phyloP scores from a whole-genome alignment of 1,140 invertebrate genomes.

The Heliconius hermathena region DNA sequence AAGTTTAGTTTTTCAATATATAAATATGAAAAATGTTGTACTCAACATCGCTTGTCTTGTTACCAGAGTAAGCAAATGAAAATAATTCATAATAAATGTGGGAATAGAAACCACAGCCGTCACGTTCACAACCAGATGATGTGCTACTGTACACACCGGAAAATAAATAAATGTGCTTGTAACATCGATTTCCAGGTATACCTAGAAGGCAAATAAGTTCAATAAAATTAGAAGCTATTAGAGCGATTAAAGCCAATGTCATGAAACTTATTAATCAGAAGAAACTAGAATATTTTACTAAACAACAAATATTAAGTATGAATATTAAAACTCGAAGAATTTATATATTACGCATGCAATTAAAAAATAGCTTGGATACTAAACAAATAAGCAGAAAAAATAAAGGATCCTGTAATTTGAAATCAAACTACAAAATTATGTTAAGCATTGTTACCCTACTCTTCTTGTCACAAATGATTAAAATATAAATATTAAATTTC shows the following conservation, averaged over 20 bases:
- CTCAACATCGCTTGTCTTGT: too few species aligned
- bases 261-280: slow-evolving; percentile 61
- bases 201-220: slow-evolving; percentile 63
- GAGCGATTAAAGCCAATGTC: slow-evolving; percentile 58
- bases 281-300: slow-evolving; percentile 66
- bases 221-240: slow-evolving; percentile 66
- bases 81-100: too few species aligned
- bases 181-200: slow-evolving; percentile 49
- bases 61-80: too few species aligned
- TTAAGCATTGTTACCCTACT: slow-evolving; percentile 26
- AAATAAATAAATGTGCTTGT: too few species aligned
- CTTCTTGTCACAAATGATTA: not conserved
- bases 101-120: too few species aligned
- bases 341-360: slow-evolving; percentile 68
- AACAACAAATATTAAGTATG: slow-evolving; percentile 70
- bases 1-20: too few species aligned
- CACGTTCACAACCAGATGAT: too few species aligned
- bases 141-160: too few species aligned
- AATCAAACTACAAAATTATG: not conserved
- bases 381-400: slow-evolving; percentile 54
- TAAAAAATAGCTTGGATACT: slow-evolving; percentile 63
- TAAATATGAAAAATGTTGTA: too few species aligned
- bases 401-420: not conserved
- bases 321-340: slow-evolving; percentile 60
- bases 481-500: not conserved